These are phyloP conservation scores for Actenoides hombroni DNA, from an alignment of 2,113 vertebrate genomes.

Conservation along the genomic window DNA sequence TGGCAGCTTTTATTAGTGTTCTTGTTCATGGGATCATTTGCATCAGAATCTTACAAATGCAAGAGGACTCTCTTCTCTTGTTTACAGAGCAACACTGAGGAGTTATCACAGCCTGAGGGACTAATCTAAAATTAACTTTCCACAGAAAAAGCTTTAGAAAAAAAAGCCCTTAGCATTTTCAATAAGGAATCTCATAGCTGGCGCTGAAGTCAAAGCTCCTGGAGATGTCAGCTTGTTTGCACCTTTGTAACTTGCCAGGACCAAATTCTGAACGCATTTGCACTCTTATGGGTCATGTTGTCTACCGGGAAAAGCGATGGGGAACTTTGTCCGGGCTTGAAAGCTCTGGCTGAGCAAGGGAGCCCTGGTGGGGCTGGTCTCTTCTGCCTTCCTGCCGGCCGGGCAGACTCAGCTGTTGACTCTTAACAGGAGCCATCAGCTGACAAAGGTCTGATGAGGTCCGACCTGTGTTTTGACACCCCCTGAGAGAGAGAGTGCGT, in stretches of 20 bases:
- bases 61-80: conserved; percentile 64
- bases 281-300: background rate
- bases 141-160: conserved; percentile 64
- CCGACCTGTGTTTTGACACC: background rate
- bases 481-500: background rate
- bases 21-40: conserved; percentile 55
- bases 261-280: conserved; percentile 50
- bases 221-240: conserved; percentile 64
- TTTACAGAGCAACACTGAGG: conserved; percentile 68
- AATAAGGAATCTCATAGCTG: conserved; percentile 51
- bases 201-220: conserved; percentile 27
- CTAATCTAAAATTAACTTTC: conserved; percentile 64
- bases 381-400: background rate
- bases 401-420: background rate
- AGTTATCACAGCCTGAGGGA: conserved; percentile 70
- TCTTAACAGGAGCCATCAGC: background rate
- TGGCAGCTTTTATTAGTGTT: conserved; percentile 19
- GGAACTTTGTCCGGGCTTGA: background rate
- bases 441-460: background rate
- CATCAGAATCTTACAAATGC: conserved; percentile 45
- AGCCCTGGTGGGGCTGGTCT: background rate
- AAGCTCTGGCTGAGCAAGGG: background rate
- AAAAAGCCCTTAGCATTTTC: conserved; percentile 53
- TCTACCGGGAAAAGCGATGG: background rate
- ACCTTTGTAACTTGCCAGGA: conserved; percentile 53